Conservation (phyloP, 2,113 vertebrate species). For the Candoia aspera region DNA sequence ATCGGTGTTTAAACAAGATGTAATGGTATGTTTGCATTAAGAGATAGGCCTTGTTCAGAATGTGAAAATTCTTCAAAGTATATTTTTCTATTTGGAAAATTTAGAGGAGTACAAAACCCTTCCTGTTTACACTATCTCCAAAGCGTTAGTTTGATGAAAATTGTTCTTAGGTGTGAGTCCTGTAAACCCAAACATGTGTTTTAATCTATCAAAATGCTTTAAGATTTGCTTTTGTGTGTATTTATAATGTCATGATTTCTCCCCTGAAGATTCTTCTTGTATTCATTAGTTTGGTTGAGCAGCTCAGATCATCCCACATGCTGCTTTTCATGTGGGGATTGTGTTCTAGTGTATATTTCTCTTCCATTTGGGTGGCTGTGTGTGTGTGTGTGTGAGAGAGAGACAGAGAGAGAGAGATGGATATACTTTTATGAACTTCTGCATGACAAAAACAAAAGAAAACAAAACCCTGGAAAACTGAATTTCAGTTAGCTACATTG, state of each 20-base stretch:
- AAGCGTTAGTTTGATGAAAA: neutral
- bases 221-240: constrained; percentile 7
- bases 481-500: neutral
- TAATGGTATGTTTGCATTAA: constrained; percentile 12
- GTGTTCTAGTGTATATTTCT: constrained; percentile 35
- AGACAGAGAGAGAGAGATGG: neutral
- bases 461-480: neutral
- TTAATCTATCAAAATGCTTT: constrained; percentile 13
- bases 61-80: neutral
- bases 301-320: constrained; percentile 35
- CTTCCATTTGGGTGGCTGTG: neutral
- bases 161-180: neutral
- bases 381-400: neutral
- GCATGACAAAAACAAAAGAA: constrained; percentile 10
- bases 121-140: constrained; percentile 36
- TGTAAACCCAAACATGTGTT: constrained; percentile 29
- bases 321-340: constrained; percentile 44
- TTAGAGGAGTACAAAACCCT: neutral
- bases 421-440: neutral
- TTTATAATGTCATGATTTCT: constrained; percentile 34
- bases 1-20: neutral
- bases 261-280: constrained; percentile 23
- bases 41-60: constrained; percentile 21
- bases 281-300: constrained; percentile 39
- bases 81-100: neutral